phyloP scores from a whole-genome alignment of 2,113 vertebrate species.

The Hippocampus zosterae region DNA sequence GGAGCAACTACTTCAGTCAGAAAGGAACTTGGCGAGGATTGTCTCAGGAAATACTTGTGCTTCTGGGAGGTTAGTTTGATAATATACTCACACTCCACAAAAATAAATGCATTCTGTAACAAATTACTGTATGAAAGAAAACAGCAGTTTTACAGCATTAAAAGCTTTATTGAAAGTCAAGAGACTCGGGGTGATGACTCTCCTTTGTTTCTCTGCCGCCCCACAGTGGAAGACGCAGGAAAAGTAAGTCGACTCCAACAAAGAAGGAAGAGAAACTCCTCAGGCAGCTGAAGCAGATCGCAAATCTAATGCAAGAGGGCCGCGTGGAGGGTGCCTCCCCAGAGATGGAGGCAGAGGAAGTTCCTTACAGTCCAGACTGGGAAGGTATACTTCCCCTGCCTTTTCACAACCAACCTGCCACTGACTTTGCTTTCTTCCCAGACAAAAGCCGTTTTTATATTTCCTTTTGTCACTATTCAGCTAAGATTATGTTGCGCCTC shows the following conservation, averaged over 20 bases:
- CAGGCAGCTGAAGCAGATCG: slow-evolving; percentile 83
- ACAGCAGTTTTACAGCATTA: neutral
- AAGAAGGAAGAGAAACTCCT: slow-evolving; percentile 85
- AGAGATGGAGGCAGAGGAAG: slow-evolving; percentile 92
- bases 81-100: neutral
- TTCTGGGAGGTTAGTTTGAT: slow-evolving; percentile 71
- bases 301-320: slow-evolving; percentile 85
- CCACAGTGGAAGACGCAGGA: slow-evolving; percentile 59
- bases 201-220: slow-evolving; percentile 20
- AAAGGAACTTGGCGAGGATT: slow-evolving; percentile 83
- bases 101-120: neutral
- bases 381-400: slow-evolving; percentile 72
- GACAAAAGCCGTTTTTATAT: neutral
- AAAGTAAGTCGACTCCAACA: slow-evolving; percentile 69
- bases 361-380: slow-evolving; percentile 85
- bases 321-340: slow-evolving; percentile 82
- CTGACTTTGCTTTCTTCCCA: neutral
- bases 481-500: slow-evolving; percentile 21
- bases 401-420: neutral
- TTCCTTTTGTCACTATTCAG: neutral
- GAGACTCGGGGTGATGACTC: neutral
- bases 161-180: neutral
- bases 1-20: slow-evolving; percentile 82
- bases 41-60: slow-evolving; percentile 74
- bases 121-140: neutral